Conservation (phyloP, 2,113 vertebrate species). For the Antechinus stuartii region DNA sequence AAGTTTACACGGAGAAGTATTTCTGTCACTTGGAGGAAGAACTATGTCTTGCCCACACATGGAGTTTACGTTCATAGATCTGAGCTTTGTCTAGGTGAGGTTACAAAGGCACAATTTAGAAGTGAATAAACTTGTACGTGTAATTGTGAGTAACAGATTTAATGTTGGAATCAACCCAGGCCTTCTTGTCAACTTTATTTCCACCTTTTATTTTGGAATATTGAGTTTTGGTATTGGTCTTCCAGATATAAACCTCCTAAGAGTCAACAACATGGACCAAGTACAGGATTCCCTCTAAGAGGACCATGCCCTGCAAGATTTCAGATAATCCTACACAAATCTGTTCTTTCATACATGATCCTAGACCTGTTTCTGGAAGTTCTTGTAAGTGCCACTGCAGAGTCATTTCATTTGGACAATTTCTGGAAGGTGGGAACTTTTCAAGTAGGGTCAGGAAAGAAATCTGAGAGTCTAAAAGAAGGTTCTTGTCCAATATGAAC, state of each 20-base stretch:
- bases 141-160: slow-evolving; percentile 1
- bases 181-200: not conserved
- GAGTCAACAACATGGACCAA: not conserved
- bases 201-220: slow-evolving; percentile 29
- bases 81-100: not conserved
- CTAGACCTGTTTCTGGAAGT: not conserved
- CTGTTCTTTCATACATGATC: not conserved
- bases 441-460: not conserved
- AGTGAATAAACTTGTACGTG: not conserved
- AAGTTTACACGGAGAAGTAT: not conserved
- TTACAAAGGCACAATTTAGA: not conserved
- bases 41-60: not conserved
- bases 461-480: not conserved
- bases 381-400: not conserved
- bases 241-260: not conserved
- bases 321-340: not conserved
- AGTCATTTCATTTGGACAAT: not conserved
- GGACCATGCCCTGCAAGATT: not conserved
- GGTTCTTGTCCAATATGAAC: not conserved
- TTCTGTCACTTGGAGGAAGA: not conserved
- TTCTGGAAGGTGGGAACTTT: not conserved
- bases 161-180: not conserved
- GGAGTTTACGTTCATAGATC: not conserved
- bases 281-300: not conserved
- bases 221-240: not conserved